Percentiles rank a stretch among this genome's conserved stretches.
phyloP scores from a whole-genome alignment of 2,888 invertebrate species.

The Matsumyia berberina region DNA sequence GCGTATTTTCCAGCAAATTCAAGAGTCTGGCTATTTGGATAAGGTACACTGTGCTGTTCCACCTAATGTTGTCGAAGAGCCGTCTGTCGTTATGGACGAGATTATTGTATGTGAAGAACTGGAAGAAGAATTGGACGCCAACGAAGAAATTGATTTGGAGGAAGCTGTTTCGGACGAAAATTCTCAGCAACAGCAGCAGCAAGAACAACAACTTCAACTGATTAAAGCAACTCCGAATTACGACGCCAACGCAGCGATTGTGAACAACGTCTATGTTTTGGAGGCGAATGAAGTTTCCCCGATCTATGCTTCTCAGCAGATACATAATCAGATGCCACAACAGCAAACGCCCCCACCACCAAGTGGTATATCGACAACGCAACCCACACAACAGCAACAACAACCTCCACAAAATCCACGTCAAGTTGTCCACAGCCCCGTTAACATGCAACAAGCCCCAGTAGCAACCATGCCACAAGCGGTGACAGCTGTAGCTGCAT shows the following conservation, averaged over 20 bases:
- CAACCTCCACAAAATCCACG: conserved; percentile 55
- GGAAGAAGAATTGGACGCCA: conserved; percentile 61
- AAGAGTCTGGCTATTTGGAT: conserved; percentile 94
- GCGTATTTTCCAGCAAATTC: conserved; percentile 90
- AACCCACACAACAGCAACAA: conserved; percentile 73
- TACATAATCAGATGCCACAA: conserved; percentile 69
- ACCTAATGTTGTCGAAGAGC: conserved; percentile 76
- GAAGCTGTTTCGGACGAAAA: conserved; percentile 64
- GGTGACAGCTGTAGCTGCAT: conserved; percentile 70
- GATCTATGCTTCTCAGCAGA: conserved; percentile 41
- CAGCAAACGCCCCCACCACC: conserved; percentile 75
- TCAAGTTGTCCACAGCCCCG: conserved; percentile 71
- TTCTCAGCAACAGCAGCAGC: conserved; percentile 79
- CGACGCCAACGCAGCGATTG: conserved; percentile 65
- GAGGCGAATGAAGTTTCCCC: conserved; percentile 52
- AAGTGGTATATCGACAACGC: conserved; percentile 27
- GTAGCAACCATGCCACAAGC: conserved; percentile 77
- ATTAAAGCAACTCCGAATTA: conserved; percentile 78
- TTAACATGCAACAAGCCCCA: conserved; percentile 74
- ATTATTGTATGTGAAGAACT: conserved; percentile 46
- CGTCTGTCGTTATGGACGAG: conserved; percentile 74
- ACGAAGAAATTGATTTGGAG: conserved; percentile 74
- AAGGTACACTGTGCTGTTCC: conserved; percentile 83
- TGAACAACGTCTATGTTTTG: conserved; percentile 63
- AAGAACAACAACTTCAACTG: conserved; percentile 77